Conservation (phyloP, 2,888 invertebrate genomes). For the Trissolcus brochymenae region DNA sequence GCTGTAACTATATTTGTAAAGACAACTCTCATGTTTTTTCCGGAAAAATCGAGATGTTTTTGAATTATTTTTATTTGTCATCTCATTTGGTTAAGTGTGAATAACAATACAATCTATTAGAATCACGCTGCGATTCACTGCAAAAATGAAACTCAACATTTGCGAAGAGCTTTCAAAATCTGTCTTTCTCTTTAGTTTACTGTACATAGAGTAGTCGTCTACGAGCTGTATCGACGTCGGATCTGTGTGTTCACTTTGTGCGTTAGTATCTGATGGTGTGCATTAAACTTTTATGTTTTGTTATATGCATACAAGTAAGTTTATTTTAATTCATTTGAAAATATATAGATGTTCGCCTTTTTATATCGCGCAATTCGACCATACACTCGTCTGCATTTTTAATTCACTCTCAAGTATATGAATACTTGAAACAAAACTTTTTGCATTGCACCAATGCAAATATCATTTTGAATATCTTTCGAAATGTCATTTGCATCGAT, state of each 20-base stretch:
- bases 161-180: slow-evolving; percentile 39
- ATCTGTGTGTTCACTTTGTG: slow-evolving; percentile 10
- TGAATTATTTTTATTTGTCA: too few species aligned
- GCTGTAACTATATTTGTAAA: too few species aligned
- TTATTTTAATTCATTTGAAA: slow-evolving; percentile 45
- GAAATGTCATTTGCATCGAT: too few species aligned
- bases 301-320: slow-evolving; percentile 15
- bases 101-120: slow-evolving; percentile 16
- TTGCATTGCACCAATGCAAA: too few species aligned
- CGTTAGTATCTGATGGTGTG: slow-evolving; percentile 23
- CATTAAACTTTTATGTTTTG: slow-evolving; percentile 50
- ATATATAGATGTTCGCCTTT: slow-evolving; percentile 17
- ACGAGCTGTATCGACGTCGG: slow-evolving; percentile 41
- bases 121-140: slow-evolving; percentile 17
- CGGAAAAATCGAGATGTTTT: too few species aligned
- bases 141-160: slow-evolving; percentile 20
- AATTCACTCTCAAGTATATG: too few species aligned
- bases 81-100: background rate
- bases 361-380: slow-evolving; percentile 4
- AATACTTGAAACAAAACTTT: too few species aligned
- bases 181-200: slow-evolving; percentile 32
- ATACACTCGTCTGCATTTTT: slow-evolving; percentile 7
- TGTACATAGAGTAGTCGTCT: slow-evolving; percentile 25
- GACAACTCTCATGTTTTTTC: too few species aligned
- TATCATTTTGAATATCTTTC: too few species aligned